A percentile compares a stretch with the other conserved stretches of the same genome.
phyloP scores from a whole-genome alignment of 1,140 invertebrate species.

The Megalonaias nervosa region DNA sequence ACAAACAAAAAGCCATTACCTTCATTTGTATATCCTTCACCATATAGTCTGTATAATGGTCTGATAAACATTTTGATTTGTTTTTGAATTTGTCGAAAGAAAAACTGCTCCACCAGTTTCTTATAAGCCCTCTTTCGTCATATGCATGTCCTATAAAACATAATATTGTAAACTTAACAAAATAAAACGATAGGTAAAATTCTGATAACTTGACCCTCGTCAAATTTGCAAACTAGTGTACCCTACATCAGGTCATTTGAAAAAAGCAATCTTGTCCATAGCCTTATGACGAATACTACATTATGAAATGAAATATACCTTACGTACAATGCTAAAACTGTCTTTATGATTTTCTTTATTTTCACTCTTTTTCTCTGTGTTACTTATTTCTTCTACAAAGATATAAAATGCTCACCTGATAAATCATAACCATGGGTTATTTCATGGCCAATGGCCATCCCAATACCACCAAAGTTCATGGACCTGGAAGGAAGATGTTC shows the following conservation, averaged over 20 bases:
- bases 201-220: neutral
- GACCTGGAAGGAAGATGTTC: conserved; percentile 53
- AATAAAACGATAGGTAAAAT: neutral
- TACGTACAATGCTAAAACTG: neutral
- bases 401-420: conserved; percentile 55
- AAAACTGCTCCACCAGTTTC: conserved; percentile 54
- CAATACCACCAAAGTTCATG: conserved; percentile 84
- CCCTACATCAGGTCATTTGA: neutral
- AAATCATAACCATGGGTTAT: conserved; percentile 90
- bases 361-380: neutral
- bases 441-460: conserved; percentile 87
- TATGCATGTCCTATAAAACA: neutral
- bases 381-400: neutral
- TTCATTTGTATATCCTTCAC: conserved; percentile 27
- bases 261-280: neutral
- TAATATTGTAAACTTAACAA: neutral
- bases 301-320: neutral
- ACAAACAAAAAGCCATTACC: conserved; percentile 2
- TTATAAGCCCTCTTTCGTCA: conserved; percentile 50
- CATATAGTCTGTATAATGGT: conserved; percentile 45
- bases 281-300: neutral
- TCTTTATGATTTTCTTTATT: neutral
- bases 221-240: neutral
- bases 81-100: conserved; percentile 45
- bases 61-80: conserved; percentile 46